Evolutionary conservation across 2,113 vertebrate species (phyloP).

Genomic region (Polyodon spathula): DNA sequence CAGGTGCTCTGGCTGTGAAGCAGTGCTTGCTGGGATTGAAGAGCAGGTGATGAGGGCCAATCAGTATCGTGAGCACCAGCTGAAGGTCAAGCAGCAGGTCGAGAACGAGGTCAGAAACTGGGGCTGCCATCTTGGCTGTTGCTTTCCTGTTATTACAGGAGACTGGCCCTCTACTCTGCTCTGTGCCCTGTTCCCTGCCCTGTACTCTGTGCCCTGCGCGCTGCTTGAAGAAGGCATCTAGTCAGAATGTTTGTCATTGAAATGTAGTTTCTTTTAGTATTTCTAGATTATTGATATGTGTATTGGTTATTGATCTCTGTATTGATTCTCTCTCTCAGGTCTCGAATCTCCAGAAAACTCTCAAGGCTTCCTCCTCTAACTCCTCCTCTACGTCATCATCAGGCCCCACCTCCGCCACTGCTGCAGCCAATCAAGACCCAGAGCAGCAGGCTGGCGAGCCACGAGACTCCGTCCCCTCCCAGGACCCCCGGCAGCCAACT

Average conservation of each 20-base stretch:
- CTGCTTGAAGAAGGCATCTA: no score
- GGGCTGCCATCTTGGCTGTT: not conserved
- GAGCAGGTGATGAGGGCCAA: constrained; percentile 90
- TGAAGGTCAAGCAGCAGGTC: constrained; percentile 90
- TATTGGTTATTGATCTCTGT: not conserved
- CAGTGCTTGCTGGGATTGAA: constrained; percentile 84
- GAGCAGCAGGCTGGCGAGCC: constrained; percentile 58
- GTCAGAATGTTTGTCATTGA: no score
- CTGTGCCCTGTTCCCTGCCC: not conserved
- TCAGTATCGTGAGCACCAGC: constrained; percentile 87
- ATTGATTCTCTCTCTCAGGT: constrained; percentile 52
- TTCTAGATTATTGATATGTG: no score
- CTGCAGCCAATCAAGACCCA: constrained; percentile 72
- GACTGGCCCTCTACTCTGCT: not conserved
- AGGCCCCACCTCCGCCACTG: constrained; percentile 70
- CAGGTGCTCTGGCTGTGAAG: constrained; percentile 91
- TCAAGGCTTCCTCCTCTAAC: constrained; percentile 78
- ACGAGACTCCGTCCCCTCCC: constrained; percentile 75
- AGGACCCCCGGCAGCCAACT: constrained; percentile 81
- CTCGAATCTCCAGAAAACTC: constrained; percentile 91
- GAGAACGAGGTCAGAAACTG: constrained; percentile 79
- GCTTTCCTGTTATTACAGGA: no score
- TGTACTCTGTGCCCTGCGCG: no score
- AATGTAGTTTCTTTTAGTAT: no score
- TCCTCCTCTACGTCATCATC: constrained; percentile 49